Conservation (phyloP, 2,113 vertebrate species). For the Ctenomys sociabilis region DNA sequence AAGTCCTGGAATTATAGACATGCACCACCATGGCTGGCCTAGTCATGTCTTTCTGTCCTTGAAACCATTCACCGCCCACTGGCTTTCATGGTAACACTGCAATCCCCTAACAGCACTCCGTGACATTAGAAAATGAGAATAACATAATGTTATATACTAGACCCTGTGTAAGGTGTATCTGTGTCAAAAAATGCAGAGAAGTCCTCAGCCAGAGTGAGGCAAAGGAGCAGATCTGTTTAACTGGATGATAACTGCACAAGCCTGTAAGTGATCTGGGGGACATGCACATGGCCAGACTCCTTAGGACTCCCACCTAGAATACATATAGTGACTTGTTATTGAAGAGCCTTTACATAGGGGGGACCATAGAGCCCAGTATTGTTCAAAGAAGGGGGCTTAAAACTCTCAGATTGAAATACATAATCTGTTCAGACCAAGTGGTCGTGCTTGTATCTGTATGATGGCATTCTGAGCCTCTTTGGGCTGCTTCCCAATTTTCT, state of each 20-base stretch:
- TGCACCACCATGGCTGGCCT: not conserved
- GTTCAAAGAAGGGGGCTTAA: not conserved
- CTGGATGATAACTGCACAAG: not conserved
- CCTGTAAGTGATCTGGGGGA: not conserved
- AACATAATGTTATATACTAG: not conserved
- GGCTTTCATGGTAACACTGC: not conserved
- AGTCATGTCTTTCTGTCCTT: not conserved
- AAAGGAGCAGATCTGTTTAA: not conserved
- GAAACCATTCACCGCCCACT: not conserved
- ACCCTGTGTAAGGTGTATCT: not conserved
- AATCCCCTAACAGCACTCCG: not conserved
- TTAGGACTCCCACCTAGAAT: not conserved
- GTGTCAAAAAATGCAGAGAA: not conserved
- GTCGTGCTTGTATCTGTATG: not conserved
- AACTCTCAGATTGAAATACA: slow-evolving; percentile 6
- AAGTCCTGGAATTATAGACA: not conserved
- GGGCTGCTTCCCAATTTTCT: not conserved
- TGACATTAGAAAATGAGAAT: slow-evolving; percentile 12
- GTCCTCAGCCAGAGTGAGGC: not conserved
- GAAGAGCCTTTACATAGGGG: not conserved
- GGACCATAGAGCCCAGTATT: not conserved
- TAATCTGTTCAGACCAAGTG: not conserved
- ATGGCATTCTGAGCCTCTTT: not conserved
- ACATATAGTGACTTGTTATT: not conserved
- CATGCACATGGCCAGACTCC: not conserved